Evolutionary conservation across 92 coral and sea anemone species (phyloP).

Genomic region (Virgularia gustaviana): DNA sequence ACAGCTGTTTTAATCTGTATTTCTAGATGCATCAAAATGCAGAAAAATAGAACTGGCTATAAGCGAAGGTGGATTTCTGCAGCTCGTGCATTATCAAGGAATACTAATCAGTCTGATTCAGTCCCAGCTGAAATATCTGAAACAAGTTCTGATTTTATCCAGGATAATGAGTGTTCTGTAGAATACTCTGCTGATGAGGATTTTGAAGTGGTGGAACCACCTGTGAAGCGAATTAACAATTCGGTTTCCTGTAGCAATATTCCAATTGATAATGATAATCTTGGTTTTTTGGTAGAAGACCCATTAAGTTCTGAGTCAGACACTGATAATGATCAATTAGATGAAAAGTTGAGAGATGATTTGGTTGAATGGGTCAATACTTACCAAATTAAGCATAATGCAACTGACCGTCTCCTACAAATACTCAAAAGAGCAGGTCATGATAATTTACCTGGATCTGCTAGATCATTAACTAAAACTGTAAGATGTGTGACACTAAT

Average conservation of each 20-base stretch:
- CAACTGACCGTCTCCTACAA: background rate
- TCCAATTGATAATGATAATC: background rate
- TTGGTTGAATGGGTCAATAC: slow-evolving; percentile 7
- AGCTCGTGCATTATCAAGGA: background rate
- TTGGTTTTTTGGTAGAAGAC: background rate
- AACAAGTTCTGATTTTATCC: too few species aligned
- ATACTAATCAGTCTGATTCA: too few species aligned
- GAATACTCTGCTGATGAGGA: too few species aligned
- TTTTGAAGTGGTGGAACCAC: too few species aligned
- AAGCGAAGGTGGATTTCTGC: background rate
- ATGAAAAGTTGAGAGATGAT: background rate
- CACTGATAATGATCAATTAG: background rate
- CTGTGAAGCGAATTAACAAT: too few species aligned
- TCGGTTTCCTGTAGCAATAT: too few species aligned
- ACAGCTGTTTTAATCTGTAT: too few species aligned
- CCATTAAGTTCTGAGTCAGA: background rate
- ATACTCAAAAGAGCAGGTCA: background rate
- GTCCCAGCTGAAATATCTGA: too few species aligned
- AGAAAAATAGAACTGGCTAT: background rate
- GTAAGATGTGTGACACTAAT: background rate
- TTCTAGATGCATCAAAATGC: too few species aligned
- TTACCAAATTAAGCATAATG: slow-evolving; percentile 14
- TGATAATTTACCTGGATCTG: slow-evolving; percentile 1
- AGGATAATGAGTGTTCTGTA: too few species aligned
- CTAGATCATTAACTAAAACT: background rate